phyloP scores from a whole-genome alignment of 2,113 vertebrate species.

The Nothocercus julius region DNA sequence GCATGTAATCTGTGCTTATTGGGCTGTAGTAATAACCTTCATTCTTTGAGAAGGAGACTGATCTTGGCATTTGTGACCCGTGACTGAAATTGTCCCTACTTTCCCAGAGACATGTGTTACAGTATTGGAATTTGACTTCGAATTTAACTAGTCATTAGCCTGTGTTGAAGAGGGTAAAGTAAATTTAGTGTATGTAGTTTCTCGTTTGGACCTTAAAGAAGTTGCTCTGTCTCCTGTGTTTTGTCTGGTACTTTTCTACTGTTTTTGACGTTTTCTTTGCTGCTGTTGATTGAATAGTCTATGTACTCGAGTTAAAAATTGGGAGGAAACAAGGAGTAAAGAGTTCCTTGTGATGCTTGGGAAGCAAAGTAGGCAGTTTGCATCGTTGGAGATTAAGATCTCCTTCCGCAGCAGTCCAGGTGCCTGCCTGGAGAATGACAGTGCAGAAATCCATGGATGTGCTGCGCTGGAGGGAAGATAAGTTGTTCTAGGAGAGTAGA shows the following conservation, averaged over 20 bases:
- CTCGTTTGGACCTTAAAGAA: not conserved
- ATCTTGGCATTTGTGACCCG: not conserved
- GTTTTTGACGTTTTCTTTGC: not conserved
- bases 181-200: not conserved
- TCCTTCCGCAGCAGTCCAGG: conserved; percentile 30
- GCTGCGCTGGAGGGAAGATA: not conserved
- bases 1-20: not conserved
- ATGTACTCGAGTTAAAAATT: rapidly evolving
- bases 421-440: conserved; percentile 59
- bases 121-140: not conserved
- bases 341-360: not conserved
- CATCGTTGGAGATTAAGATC: not conserved
- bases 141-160: not conserved
- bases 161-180: not conserved
- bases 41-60: not conserved
- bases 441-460: conserved; percentile 23
- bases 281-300: not conserved
- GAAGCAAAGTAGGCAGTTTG: not conserved
- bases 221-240: not conserved
- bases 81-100: not conserved
- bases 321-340: not conserved
- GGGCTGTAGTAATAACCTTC: not conserved
- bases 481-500: not conserved
- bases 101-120: not conserved
- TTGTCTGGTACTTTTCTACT: not conserved